These are phyloP conservation scores for Drosophila rellima DNA, from an alignment of 2,888 invertebrate species.

Conservation along the genomic window DNA sequence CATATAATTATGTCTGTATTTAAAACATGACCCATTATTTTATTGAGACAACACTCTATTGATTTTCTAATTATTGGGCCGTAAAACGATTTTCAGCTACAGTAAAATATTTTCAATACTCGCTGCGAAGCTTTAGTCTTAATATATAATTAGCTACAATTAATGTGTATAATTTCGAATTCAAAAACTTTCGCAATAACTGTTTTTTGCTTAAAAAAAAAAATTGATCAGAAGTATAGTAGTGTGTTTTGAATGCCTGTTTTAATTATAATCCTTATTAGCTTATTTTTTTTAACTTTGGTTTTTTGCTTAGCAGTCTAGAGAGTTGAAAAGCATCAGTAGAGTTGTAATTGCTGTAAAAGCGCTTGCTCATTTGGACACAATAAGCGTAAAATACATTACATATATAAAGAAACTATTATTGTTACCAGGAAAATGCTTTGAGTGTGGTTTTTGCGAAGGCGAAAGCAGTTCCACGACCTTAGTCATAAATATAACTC, in stretches of 20 bases:
- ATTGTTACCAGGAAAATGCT: constrained; percentile 82
- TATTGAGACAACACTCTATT: constrained; percentile 29
- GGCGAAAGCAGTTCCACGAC: constrained; percentile 48
- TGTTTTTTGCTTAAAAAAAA: constrained; percentile 67
- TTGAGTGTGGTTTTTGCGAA: constrained; percentile 60
- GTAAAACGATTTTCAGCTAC: constrained; percentile 74
- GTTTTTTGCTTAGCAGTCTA: constrained; percentile 77
- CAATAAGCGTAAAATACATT: constrained; percentile 58
- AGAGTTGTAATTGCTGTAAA: constrained; percentile 68
- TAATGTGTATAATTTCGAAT: constrained; percentile 69
- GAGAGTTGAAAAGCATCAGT: constrained; percentile 78
- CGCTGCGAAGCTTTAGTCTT: constrained; percentile 76
- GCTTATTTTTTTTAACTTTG: constrained; percentile 49
- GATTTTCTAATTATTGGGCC: constrained; percentile 30
- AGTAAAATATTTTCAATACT: constrained; percentile 79
- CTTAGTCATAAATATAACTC: constrained; percentile 18
- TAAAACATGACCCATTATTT: constrained; percentile 41
- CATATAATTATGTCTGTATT: constrained; percentile 33
- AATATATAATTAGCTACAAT: constrained; percentile 67
- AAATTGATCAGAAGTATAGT: constrained; percentile 78
- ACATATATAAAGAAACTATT: constrained; percentile 80
- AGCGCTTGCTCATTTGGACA: constrained; percentile 57
- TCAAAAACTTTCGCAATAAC: constrained; percentile 52
- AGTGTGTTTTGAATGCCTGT: constrained; percentile 33
- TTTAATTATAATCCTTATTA: constrained; percentile 37